Conservation (phyloP, 2,888 invertebrate genomes). For the Trisateles emortualis region DNA sequence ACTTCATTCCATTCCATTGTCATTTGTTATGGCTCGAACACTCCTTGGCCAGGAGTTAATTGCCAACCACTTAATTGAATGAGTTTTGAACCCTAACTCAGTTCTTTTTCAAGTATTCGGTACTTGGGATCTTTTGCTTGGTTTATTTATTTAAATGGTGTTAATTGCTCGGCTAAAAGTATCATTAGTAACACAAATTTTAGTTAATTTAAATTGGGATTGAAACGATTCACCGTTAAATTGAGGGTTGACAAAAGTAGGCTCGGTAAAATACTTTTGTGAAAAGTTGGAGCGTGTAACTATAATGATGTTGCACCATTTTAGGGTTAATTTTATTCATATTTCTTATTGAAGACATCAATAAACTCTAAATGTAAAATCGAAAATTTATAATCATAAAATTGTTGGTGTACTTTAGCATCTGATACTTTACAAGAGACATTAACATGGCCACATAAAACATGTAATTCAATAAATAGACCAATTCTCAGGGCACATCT, state of each 20-base stretch:
- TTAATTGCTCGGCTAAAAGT: slow-evolving; percentile 31
- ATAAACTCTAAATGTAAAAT: slow-evolving; percentile 2
- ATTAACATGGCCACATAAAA: slow-evolving; percentile 40
- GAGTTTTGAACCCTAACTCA: slow-evolving; percentile 30
- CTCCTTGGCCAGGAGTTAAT: slow-evolving; percentile 33
- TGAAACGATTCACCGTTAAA: slow-evolving; percentile 1
- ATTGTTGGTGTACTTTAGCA: slow-evolving; percentile 17
- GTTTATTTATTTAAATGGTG: slow-evolving; percentile 27
- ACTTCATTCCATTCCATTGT: slow-evolving; percentile 24
- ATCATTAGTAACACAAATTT: slow-evolving; percentile 27
- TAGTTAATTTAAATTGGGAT: slow-evolving; percentile 15
- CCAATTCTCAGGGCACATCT: slow-evolving; percentile 57
- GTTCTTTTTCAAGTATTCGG: slow-evolving; percentile 28
- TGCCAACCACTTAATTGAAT: slow-evolving; percentile 37
- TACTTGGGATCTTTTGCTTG: slow-evolving; percentile 13
- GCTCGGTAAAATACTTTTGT: neutral
- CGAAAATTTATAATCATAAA: slow-evolving; percentile 24
- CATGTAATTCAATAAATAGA: slow-evolving; percentile 55
- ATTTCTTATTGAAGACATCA: neutral
- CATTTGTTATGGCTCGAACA: slow-evolving; percentile 30
- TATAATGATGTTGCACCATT: neutral
- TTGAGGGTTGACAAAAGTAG: slow-evolving; percentile 6
- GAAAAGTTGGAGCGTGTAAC: neutral
- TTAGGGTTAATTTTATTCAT: slow-evolving; percentile 1
- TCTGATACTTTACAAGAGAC: slow-evolving; percentile 39